phyloP scores from a whole-genome alignment of 1,140 invertebrate genomes.

The Aphis craccivora region DNA sequence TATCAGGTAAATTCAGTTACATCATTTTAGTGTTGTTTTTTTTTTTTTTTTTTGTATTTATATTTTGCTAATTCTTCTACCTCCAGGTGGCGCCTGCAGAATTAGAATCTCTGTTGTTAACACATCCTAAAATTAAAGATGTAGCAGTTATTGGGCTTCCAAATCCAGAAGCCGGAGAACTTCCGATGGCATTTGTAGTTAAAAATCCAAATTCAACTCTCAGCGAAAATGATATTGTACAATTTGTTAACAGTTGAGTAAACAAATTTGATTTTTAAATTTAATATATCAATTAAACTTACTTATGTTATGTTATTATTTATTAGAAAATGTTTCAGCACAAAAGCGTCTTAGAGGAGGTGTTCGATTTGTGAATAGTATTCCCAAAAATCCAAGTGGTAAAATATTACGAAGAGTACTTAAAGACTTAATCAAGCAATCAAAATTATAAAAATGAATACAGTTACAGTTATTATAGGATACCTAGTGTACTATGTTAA shows the following conservation, averaged over 20 bases:
- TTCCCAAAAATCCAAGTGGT: slow-evolving; percentile 78
- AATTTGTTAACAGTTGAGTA: slow-evolving; percentile 67
- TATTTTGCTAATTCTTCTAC: neutral
- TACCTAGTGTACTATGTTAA: neutral
- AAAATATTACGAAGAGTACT: slow-evolving; percentile 77
- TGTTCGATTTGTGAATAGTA: slow-evolving; percentile 72
- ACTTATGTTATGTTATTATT: slow-evolving; percentile 16
- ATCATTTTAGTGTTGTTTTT: neutral
- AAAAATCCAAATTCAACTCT: slow-evolving; percentile 65
- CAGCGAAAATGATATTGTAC: slow-evolving; percentile 66
- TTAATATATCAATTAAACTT: neutral
- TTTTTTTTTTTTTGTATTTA: too few species aligned
- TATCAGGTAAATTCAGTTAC: slow-evolving; percentile 70
- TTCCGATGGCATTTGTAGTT: slow-evolving; percentile 72
- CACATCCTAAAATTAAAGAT: slow-evolving; percentile 72
- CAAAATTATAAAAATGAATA: slow-evolving; percentile 39
- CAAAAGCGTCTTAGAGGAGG: slow-evolving; percentile 75
- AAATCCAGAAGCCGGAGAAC: slow-evolving; percentile 72
- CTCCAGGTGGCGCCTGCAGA: slow-evolving; percentile 72
- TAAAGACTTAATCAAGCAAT: slow-evolving; percentile 62
- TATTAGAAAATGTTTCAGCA: slow-evolving; percentile 69
- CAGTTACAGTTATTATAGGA: neutral
- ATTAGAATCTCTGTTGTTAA: slow-evolving; percentile 74
- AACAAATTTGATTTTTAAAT: neutral
- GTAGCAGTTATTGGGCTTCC: slow-evolving; percentile 76